A percentile compares a stretch with the other conserved stretches of the same genome.
phyloP scores from a whole-genome alignment of 2,113 vertebrate species.

The Pavo muticus region DNA sequence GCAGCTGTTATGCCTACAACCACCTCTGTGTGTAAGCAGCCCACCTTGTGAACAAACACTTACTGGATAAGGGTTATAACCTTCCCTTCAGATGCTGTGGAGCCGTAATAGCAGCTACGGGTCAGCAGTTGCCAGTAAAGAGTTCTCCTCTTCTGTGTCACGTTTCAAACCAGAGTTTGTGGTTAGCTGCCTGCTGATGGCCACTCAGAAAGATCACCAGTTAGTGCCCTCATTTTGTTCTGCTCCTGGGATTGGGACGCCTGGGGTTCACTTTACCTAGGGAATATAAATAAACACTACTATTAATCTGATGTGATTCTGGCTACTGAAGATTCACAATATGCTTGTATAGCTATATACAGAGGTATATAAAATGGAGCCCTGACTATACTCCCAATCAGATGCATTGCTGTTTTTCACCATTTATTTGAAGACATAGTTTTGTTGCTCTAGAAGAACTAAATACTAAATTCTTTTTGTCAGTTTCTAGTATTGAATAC shows the following conservation, averaged over 20 bases:
- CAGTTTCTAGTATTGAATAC: background rate
- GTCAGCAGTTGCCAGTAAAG: background rate
- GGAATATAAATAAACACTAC: background rate
- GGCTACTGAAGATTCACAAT: background rate
- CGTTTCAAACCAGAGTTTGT: rapidly evolving
- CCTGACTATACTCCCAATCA: background rate
- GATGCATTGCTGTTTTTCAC: background rate
- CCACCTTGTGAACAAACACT: background rate
- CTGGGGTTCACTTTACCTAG: background rate
- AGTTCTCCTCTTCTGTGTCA: background rate
- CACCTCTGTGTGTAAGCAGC: background rate
- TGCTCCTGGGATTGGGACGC: background rate
- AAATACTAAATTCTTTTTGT: background rate
- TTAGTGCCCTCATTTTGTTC: background rate
- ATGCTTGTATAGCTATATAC: background rate
- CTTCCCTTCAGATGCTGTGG: background rate
- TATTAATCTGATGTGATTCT: background rate
- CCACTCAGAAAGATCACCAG: background rate
- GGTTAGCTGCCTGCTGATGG: background rate
- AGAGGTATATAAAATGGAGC: background rate
- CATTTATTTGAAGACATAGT: background rate
- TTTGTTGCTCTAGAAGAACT: background rate
- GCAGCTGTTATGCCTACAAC: background rate
- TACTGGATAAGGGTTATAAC: background rate
- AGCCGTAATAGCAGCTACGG: background rate